Percentiles rank a stretch among this genome's conserved stretches.
Evolutionary conservation across 1,140 invertebrate genomes (phyloP).

Genomic region (Papilio polytes): DNA sequence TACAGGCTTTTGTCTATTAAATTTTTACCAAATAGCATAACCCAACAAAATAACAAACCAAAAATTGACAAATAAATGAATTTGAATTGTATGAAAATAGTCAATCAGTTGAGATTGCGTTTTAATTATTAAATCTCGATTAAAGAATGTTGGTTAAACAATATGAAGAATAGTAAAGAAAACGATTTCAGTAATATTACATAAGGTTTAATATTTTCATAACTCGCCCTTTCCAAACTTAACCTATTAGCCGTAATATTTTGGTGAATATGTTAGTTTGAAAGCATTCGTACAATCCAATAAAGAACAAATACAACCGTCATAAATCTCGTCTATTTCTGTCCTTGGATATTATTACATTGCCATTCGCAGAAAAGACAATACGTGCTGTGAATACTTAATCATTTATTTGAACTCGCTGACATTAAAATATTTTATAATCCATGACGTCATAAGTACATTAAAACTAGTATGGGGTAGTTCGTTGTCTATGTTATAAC

Average conservation of each 20-base stretch:
- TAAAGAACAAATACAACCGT: conserved; percentile 41
- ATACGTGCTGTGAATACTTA: conserved; percentile 28
- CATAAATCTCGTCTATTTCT: conserved; percentile 39
- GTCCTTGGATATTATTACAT: conserved; percentile 38
- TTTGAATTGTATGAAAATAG: too few species aligned
- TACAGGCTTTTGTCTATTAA: neutral
- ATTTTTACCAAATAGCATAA: neutral
- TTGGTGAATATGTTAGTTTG: conserved; percentile 24
- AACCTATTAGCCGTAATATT: conserved; percentile 17
- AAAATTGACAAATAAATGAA: too few species aligned
- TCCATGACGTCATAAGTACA: conserved; percentile 3
- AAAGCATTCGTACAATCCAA: conserved; percentile 38
- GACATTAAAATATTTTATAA: conserved; percentile 28
- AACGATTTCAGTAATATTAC: too few species aligned
- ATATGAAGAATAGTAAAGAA: too few species aligned
- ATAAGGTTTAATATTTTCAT: neutral
- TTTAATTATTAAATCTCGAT: too few species aligned
- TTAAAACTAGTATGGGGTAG: neutral
- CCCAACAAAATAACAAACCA: too few species aligned
- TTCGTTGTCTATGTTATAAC: neutral
- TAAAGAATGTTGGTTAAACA: too few species aligned
- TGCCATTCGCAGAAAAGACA: conserved; percentile 36
- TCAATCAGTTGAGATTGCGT: too few species aligned
- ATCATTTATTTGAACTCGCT: conserved; percentile 3
- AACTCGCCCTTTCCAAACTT: conserved; percentile 19